Conservation (phyloP, 2,888 invertebrate genomes). For the Dynastes grantii region DNA sequence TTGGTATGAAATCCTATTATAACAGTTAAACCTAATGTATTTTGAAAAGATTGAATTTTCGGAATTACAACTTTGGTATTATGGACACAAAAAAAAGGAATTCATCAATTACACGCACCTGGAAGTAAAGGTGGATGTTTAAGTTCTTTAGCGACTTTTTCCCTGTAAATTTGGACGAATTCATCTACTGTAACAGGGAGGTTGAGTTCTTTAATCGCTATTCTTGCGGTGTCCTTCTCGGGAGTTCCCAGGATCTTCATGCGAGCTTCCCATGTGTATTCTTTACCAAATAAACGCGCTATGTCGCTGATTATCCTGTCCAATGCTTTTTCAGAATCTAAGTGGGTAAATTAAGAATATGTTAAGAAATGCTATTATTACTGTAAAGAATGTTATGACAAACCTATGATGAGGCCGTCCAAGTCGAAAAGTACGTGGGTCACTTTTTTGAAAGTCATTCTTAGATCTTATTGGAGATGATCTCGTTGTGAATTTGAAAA, state of each 20-base stretch:
- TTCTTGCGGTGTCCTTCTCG: slow-evolving; percentile 72
- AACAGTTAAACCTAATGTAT: too few species aligned
- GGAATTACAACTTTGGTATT: too few species aligned
- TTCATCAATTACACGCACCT: slow-evolving; percentile 67
- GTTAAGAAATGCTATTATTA: slow-evolving; percentile 4
- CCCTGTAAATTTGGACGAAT: slow-evolving; percentile 72
- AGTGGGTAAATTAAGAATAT: slow-evolving; percentile 56
- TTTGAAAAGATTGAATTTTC: too few species aligned
- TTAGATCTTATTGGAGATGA: slow-evolving; percentile 1
- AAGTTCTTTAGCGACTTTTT: slow-evolving; percentile 71
- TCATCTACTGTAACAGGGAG: slow-evolving; percentile 77
- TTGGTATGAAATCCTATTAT: too few species aligned
- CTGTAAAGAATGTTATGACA: slow-evolving; percentile 51
- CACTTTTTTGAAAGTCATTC: slow-evolving; percentile 73
- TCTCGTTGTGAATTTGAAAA: neutral
- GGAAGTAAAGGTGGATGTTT: slow-evolving; percentile 75
- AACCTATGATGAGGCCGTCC: slow-evolving; percentile 78
- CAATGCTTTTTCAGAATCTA: slow-evolving; percentile 89
- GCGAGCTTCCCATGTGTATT: slow-evolving; percentile 83
- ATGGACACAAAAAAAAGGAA: too few species aligned
- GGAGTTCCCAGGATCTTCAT: slow-evolving; percentile 72
- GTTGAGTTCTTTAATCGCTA: slow-evolving; percentile 73
- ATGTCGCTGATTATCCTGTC: slow-evolving; percentile 82
- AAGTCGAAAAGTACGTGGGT: slow-evolving; percentile 86
- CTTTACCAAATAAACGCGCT: slow-evolving; percentile 80